Evolutionary conservation across 2,797 vertebrate species (phyloP), one percentile per base, ranked within the genome.

Genomic region (Alauda arvensis): DNA sequence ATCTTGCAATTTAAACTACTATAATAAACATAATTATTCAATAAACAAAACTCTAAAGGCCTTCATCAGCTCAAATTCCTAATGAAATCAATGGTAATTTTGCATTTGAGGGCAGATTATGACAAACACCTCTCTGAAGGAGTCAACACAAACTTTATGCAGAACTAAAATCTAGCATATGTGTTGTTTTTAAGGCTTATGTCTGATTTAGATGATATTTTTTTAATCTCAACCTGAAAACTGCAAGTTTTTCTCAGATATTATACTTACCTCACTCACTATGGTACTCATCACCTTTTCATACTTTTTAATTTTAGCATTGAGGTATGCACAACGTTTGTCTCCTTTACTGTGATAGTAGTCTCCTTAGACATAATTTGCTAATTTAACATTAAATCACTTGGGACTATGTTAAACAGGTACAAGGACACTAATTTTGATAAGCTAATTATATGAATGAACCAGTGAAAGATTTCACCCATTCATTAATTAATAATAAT

Each of bases 401-500:
- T 61, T 61, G 14, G 33, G 26, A 63, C 10, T 74, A 23, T 33
- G 7, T 28, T 80, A 75, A 87, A 59, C 24, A 80, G 33, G 42
- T 60, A 75, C 0, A 3, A 85, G 33, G 71, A 65, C 28, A 59
- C 12, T 48, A 45, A 61, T 91, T 91, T 92, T 71, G 10, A 62
- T 77, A 65, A 13, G 48, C n/a, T 65, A 78, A 14, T 52, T 83
- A 42, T 21, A 69, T 23, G 23, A 87, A 66, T 34, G 29, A 85
- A 72, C 29, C 29, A 76, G n/a, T 3, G 14, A 77, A 91, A 76
- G 2, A 53, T 88, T 66, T 80, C 37, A 71, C 16, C 11, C 6
- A 48, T 77, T 68, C 26, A 63, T 62, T 40, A 80, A 79, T 90
- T 71, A 84, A 65, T 56, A 85, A 66, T 59, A 86, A 48, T 68